Evolutionary conservation across 2,797 vertebrate species (phyloP).

Genomic region (Tachyglossus aculeatus): DNA sequence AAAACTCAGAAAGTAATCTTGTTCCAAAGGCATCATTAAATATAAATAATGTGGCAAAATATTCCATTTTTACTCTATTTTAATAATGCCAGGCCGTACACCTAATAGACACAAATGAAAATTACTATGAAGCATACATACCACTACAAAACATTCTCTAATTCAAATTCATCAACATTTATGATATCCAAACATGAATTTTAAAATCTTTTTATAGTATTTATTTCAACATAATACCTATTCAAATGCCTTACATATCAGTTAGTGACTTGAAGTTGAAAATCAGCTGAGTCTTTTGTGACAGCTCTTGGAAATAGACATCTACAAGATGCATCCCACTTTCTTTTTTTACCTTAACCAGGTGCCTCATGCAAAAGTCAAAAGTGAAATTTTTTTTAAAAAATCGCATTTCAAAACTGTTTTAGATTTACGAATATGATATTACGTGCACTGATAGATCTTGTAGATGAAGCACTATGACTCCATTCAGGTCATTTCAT

Average conservation of each 20-base stretch:
- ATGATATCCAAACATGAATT: neutral
- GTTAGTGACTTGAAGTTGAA: neutral
- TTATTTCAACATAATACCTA: neutral
- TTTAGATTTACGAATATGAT: neutral
- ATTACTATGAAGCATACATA: conserved; percentile 13
- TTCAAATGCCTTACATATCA: neutral
- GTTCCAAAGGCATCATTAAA: conserved; percentile 21
- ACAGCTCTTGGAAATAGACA: neutral
- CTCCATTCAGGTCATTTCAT: neutral
- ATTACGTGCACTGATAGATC: neutral
- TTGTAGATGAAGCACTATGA: neutral
- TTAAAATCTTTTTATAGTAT: neutral
- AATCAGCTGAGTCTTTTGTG: neutral
- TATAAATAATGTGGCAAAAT: conserved; percentile 26
- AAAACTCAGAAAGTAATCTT: neutral
- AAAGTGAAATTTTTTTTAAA: neutral
- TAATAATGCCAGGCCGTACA: conserved; percentile 37
- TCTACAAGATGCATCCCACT: neutral
- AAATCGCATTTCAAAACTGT: neutral
- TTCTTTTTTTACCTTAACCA: neutral
- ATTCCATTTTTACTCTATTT: conserved; percentile 37
- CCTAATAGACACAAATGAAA: conserved; percentile 42
- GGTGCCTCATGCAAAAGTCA: conserved; percentile 9
- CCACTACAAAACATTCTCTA: conserved; percentile 34
- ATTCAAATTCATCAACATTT: conserved; percentile 36